Evolutionary conservation across 2,888 invertebrate genomes (phyloP), one percentile per base, ranked within the genome.

Genomic region (Eubasilissa splendida): DNA sequence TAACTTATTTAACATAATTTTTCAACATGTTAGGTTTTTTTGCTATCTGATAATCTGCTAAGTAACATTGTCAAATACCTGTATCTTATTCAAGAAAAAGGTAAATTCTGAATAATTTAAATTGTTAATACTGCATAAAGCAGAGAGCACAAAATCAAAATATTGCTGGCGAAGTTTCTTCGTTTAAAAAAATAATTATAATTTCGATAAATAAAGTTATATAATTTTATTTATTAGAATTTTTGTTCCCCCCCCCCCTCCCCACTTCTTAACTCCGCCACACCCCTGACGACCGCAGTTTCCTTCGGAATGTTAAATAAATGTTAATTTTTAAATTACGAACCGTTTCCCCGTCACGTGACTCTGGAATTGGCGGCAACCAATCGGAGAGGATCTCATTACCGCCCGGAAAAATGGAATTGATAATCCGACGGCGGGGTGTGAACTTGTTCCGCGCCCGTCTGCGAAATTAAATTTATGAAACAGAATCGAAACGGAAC

Each of bases 361-460:
- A 63, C 63, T 63, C 22, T 63, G 33, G 63, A 63, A 63, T 63
- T 63, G 63, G 33, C 63, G 33, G 63, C 33, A 63, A 31, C 63
- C 63, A 63, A 63, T 63, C 63, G 42, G 63, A 31, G 63, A 33
- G 63, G 12, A 63, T 63, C 63, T 4, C 33, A 33, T 75, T 60
- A 58, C 74, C 33, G 42, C 74, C 14, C 74, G 58, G 42, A 75
- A 75, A 75, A 75, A 75, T 60, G 74, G 74, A 75, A 75, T 75
- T 75, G 74, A 75, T 75, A 75, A 75, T 75, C 59, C 59, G 60
- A 31, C 60, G 59, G 59, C 42, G 59, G 59, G 50, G 58, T 59
- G 74, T 42, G 74, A 75, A 75, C 56, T 50, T 54, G 14, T 74
- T 42, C 22, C 11, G 33, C 59, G 31, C 76, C 76, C 12, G 9